phyloP scores from a whole-genome alignment of 2,888 invertebrate species.

The Liodrosophila aerea region DNA sequence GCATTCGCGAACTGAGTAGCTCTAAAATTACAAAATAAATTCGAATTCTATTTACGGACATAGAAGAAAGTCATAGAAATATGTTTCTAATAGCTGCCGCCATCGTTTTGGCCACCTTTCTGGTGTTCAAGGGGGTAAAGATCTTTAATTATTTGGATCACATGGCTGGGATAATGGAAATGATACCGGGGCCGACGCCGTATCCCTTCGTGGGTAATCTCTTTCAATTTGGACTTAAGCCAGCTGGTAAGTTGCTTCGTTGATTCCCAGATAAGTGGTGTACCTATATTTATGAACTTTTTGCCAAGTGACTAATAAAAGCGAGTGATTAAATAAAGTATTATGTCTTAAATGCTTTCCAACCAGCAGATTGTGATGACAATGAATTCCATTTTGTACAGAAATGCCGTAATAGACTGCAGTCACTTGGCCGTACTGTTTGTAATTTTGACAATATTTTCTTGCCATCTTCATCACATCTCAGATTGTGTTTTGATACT shows the following conservation, averaged over 20 bases:
- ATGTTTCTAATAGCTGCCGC: conserved; percentile 71
- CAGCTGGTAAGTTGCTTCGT: conserved; percentile 64
- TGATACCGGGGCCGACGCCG: conserved; percentile 78
- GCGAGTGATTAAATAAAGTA: background rate
- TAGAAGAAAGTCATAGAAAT: background rate
- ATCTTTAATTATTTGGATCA: conserved; percentile 77
- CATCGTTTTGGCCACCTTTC: conserved; percentile 64
- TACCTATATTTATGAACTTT: conserved; percentile 68
- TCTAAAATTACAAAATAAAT: too few species aligned
- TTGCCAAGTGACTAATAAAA: conserved; percentile 2
- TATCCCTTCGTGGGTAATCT: conserved; percentile 80
- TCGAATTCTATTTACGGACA: too few species aligned
- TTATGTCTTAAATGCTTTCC: conserved; percentile 1
- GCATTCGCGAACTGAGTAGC: conserved; percentile 21
- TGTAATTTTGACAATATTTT: conserved; percentile 33
- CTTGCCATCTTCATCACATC: conserved; percentile 43
- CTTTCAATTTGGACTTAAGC: conserved; percentile 76
- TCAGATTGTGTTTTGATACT: conserved; percentile 8
- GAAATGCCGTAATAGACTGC: conserved; percentile 8
- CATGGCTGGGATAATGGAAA: conserved; percentile 79
- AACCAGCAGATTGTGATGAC: conserved; percentile 1
- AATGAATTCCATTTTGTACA: background rate
- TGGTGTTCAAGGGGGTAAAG: conserved; percentile 73
- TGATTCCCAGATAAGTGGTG: conserved; percentile 5
- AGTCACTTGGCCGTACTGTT: background rate